phyloP scores from a whole-genome alignment of 2,113 vertebrate species.

The Phalacrocorax pelagicus region DNA sequence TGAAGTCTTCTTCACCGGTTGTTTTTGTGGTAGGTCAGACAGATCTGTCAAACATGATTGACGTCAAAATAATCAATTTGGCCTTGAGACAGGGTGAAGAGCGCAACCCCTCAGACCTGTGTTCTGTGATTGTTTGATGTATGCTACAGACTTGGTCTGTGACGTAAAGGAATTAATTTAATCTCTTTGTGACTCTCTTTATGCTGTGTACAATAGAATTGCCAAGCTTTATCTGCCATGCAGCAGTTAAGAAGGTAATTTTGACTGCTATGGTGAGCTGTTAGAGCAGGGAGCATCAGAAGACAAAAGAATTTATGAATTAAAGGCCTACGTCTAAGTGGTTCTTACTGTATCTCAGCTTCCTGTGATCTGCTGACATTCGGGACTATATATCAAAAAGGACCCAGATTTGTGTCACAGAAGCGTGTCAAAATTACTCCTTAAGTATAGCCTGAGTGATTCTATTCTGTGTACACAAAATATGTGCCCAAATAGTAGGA shows the following conservation, averaged over 20 bases:
- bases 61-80: background rate
- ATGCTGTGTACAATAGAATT: constrained; percentile 19
- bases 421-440: background rate
- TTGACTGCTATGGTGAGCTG: constrained; percentile 5
- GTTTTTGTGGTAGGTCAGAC: background rate
- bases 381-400: constrained; percentile 8
- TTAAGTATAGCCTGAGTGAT: background rate
- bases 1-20: background rate
- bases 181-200: constrained; percentile 24
- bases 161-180: constrained; percentile 32
- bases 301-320: constrained; percentile 5
- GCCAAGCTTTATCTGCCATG: constrained; percentile 13
- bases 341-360: background rate
- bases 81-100: background rate
- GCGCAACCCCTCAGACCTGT: background rate
- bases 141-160: background rate
- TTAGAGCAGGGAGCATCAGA: background rate
- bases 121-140: background rate
- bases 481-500: background rate
- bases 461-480: background rate
- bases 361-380: background rate
- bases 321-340: constrained; percentile 8
- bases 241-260: constrained; percentile 35
- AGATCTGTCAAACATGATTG: background rate
- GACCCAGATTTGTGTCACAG: background rate